These are phyloP conservation scores for Tiliacea citrago DNA, from an alignment of 2,888 invertebrate species.

Conservation along the genomic window DNA sequence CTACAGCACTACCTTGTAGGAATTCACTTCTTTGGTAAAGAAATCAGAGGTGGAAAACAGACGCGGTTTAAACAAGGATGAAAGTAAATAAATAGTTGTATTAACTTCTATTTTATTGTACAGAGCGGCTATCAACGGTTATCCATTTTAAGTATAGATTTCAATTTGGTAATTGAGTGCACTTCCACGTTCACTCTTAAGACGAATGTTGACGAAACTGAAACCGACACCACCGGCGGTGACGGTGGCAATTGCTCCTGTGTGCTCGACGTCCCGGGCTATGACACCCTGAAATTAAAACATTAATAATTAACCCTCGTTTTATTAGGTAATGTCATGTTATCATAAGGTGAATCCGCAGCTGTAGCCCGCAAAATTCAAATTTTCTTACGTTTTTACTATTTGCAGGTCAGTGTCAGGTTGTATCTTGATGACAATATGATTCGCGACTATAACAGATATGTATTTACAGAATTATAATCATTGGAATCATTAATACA, in stretches of 20 bases:
- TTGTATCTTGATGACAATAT: too few species aligned
- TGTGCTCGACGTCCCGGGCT: slow-evolving; percentile 76
- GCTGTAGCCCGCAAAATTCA: too few species aligned
- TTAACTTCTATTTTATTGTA: slow-evolving; percentile 22
- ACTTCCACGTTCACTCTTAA: slow-evolving; percentile 81
- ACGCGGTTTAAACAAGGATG: neutral
- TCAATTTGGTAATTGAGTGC: slow-evolving; percentile 80
- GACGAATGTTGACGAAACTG: slow-evolving; percentile 77
- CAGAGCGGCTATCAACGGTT: neutral
- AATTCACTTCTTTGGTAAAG: neutral
- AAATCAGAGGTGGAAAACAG: neutral
- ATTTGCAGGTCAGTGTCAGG: too few species aligned
- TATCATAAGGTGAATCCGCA: too few species aligned
- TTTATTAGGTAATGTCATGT: neutral
- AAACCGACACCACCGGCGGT: slow-evolving; percentile 83
- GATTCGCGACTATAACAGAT: too few species aligned
- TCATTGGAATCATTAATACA: too few species aligned
- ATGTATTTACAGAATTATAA: too few species aligned
- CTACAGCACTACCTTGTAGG: neutral
- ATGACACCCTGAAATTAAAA: slow-evolving; percentile 78
- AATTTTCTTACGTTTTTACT: too few species aligned
- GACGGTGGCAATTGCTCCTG: slow-evolving; percentile 71
- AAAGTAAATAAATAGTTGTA: neutral
- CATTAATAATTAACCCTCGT: neutral
- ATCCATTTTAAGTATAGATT: slow-evolving; percentile 73